Evolutionary conservation across 2,888 invertebrate species (phyloP), one percentile per base, ranked within the genome.

Genomic region (Megamerina dolium): DNA sequence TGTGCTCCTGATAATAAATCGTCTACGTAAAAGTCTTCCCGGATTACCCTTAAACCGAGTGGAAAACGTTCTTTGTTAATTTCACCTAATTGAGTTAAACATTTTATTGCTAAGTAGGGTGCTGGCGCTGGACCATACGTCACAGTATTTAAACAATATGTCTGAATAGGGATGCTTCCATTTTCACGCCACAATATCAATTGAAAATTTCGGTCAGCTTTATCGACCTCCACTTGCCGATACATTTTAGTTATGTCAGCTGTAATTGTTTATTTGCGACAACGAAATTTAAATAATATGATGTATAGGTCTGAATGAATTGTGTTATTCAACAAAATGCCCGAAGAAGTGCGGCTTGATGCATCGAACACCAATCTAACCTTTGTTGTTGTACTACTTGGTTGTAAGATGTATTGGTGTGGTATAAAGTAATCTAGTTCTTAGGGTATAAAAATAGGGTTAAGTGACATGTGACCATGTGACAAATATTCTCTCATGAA

Each of bases 11-110:
- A 48, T 1, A 56, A 21, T 6, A 56, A 26, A 35, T 53, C 54
- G 32, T 53, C 55, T 9, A 56, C 52, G 31, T 56, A 58, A 40
- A 56, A 53, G 41, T 55, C 46, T 8, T 40, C 42, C 8, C 36
- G 31, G 16, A 55, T 33, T 9, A 43, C 37, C 14, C 30, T 29
- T 18, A 47, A 27, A 17, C 49, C 57, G n/a, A 46, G 12, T 10
- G 55, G 53, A 41, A n/a, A n/a, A n/a, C n/a, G n/a, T n/a, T n/a
- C n/a, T n/a, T n/a, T 17, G 35, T 56, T 21, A 6, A 46, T 40
- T 2, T 45, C 35, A 8, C 50, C 51, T 8, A 43, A 27, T 13
- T 43, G 30, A 10, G 31, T 13, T 3, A 48, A 14, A 27, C 42
- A 42, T 13, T 43, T 27, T 12, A 45, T 46, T 31, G 6, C 50